Conservation (phyloP, 2,888 invertebrate species). For the Coelogynopora nodosa region DNA sequence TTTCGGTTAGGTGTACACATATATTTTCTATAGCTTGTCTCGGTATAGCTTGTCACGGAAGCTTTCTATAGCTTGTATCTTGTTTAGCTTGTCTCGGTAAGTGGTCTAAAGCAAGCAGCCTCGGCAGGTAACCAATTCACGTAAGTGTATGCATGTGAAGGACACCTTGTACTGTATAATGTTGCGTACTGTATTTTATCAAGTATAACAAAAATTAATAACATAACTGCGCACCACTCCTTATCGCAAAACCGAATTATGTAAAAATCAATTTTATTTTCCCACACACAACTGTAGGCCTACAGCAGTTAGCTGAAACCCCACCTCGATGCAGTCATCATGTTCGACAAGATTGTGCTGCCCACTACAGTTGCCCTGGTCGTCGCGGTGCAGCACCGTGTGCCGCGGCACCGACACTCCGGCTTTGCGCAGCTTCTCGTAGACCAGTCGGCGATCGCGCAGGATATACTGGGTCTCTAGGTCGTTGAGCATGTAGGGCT, state of each 20-base stretch:
- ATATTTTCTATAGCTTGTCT: too few species aligned
- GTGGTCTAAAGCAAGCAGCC: too few species aligned
- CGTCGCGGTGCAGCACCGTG: constrained; percentile 86
- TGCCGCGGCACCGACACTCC: constrained; percentile 96
- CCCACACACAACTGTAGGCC: neutral
- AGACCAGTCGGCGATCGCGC: constrained; percentile 68
- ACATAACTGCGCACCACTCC: too few species aligned
- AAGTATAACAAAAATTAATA: too few species aligned
- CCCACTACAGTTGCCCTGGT: constrained; percentile 17
- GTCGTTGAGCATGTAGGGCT: constrained; percentile 95
- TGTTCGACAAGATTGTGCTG: constrained; percentile 42
- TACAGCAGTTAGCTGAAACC: neutral
- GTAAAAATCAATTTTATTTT: neutral
- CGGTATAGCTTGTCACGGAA: too few species aligned
- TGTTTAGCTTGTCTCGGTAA: too few species aligned
- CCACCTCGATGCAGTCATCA: constrained; percentile 44
- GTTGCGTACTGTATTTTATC: too few species aligned
- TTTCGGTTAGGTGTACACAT: too few species aligned
- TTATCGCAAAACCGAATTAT: neutral
- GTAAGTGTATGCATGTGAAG: too few species aligned
- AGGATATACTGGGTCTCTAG: constrained; percentile 96
- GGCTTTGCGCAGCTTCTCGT: constrained; percentile 68
- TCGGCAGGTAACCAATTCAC: too few species aligned
- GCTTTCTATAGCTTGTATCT: too few species aligned
- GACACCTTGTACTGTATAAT: too few species aligned